phyloP scores from a whole-genome alignment of 2,797 vertebrate genomes.

The Setipinna tenuifilis region DNA sequence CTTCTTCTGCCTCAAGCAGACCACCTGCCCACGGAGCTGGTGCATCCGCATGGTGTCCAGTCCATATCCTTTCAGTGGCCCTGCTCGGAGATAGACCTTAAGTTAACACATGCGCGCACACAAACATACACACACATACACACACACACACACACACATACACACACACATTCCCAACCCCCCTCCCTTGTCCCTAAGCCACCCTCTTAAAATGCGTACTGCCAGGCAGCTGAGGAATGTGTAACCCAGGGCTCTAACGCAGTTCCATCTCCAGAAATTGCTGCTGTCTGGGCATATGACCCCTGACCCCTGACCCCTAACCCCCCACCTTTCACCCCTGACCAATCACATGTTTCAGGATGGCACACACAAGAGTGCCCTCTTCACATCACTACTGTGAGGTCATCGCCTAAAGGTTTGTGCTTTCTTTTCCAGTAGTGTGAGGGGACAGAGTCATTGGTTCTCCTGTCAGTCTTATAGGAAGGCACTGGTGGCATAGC shows the following conservation, averaged over 20 bases:
- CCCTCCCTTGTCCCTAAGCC: background rate
- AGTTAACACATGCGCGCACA: too few relatives aligned
- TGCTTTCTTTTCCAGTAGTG: background rate
- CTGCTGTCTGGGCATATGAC: background rate
- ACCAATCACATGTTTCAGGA: background rate
- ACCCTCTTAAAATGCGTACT: background rate
- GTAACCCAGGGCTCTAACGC: background rate
- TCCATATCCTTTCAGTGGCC: constrained; percentile 90
- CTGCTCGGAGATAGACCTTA: too few relatives aligned
- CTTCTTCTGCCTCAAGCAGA: constrained; percentile 98
- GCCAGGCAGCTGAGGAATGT: background rate
- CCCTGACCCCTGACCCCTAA: background rate
- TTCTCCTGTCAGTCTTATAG: background rate
- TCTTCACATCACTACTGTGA: background rate
- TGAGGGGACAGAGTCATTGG: background rate
- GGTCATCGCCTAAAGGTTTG: background rate
- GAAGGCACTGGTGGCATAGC: background rate
- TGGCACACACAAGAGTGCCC: background rate
- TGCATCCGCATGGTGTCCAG: constrained; percentile 98
- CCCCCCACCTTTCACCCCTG: background rate
- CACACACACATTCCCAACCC: background rate
- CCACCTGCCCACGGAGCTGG: constrained; percentile 95
- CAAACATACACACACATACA: too few relatives aligned
- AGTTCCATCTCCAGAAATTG: background rate
- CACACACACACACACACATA: too few relatives aligned